Percentiles rank a stretch among this genome's conserved stretches.
phyloP scores from a whole-genome alignment of 1,140 invertebrate species.

The Solenopsis invicta region DNA sequence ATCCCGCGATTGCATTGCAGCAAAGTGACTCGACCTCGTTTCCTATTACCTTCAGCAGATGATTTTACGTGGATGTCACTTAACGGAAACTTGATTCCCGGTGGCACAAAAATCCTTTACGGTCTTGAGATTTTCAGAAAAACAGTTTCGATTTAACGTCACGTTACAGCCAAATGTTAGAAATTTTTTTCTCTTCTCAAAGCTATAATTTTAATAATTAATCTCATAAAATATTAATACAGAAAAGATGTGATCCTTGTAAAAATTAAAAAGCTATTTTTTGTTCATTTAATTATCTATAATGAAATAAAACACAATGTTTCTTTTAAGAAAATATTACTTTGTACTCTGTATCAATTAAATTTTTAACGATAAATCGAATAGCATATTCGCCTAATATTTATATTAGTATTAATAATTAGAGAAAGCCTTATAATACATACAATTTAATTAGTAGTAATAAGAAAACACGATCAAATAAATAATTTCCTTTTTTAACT shows the following conservation, averaged over 20 bases:
- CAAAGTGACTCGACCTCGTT: conserved; percentile 59
- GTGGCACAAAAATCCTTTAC: conserved; percentile 31
- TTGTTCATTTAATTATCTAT: background rate
- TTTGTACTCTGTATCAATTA: background rate
- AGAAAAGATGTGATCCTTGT: background rate
- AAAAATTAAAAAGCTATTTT: background rate
- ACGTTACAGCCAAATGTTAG: background rate
- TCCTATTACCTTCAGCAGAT: conserved; percentile 56
- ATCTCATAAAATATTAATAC: background rate
- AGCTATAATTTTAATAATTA: background rate
- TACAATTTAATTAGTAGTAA: conserved; percentile 7
- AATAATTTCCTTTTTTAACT: background rate
- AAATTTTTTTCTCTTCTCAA: background rate
- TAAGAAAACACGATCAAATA: background rate
- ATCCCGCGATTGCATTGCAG: conserved; percentile 55
- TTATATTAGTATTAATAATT: background rate
- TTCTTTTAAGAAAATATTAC: background rate
- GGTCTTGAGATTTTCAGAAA: conserved; percentile 2
- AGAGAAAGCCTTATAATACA: background rate
- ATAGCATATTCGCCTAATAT: background rate
- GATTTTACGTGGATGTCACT: conserved; percentile 48
- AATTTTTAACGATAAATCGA: background rate
- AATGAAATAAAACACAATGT: background rate
- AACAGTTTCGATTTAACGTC: background rate
- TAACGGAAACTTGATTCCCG: conserved; percentile 54